phyloP scores from a whole-genome alignment of 2,888 invertebrate species.

The Agrotis puta region DNA sequence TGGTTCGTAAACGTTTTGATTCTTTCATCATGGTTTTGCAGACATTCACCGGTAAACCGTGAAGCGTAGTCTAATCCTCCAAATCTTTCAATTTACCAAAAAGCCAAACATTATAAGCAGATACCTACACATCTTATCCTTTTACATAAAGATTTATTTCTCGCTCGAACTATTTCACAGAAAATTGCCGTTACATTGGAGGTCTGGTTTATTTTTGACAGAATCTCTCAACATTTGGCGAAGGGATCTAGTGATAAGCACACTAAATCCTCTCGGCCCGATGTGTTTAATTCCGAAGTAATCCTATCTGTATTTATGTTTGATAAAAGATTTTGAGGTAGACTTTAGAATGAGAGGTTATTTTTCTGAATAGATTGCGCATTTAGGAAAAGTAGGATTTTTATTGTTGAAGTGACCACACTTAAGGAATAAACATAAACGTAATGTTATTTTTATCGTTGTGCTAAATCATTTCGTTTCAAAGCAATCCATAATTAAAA shows the following conservation, averaged over 20 bases:
- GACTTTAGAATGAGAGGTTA: constrained; percentile 16
- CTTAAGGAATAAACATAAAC: too few species aligned
- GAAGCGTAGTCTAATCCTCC: not conserved
- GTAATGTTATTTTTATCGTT: too few species aligned
- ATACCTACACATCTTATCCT: constrained; percentile 6
- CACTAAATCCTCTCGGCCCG: constrained; percentile 56
- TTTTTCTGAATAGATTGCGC: not conserved
- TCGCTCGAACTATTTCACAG: constrained; percentile 40
- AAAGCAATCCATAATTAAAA: too few species aligned
- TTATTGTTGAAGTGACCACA: not conserved
- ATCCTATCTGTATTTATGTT: constrained; percentile 55
- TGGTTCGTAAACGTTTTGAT: not conserved
- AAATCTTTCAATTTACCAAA: not conserved
- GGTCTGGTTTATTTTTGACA: constrained; percentile 64
- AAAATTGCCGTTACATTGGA: constrained; percentile 43
- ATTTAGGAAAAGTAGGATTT: not conserved
- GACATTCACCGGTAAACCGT: not conserved
- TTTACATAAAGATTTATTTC: constrained; percentile 52
- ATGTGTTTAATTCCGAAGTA: constrained; percentile 60
- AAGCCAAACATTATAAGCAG: constrained; percentile 18
- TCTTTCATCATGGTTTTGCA: not conserved
- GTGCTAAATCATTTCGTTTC: too few species aligned
- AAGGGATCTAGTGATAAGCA: constrained; percentile 62
- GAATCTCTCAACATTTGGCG: constrained; percentile 61
- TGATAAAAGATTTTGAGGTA: constrained; percentile 37